Evolutionary conservation across 2,797 vertebrate species (phyloP).

Genomic region (Neosilurus mollespiculum): DNA sequence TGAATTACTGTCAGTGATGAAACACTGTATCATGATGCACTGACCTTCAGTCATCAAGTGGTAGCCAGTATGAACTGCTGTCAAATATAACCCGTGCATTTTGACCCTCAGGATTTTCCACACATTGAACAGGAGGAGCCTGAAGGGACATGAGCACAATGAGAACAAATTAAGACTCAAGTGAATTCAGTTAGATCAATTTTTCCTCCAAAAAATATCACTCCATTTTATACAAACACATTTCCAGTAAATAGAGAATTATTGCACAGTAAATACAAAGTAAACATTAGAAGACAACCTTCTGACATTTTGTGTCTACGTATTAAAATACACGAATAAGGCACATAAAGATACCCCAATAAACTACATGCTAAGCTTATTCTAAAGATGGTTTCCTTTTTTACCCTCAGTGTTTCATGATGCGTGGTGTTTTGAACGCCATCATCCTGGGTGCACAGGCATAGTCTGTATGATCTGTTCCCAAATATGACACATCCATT

Average conservation of each 20-base stretch:
- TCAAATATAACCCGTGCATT: not conserved
- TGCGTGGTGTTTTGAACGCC: not conserved
- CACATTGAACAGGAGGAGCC: not conserved
- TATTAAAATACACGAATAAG: not conserved
- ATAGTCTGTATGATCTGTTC: not conserved
- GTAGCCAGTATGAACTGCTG: not conserved
- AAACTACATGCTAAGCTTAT: not conserved
- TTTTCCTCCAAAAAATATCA: not conserved
- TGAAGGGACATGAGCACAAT: not conserved
- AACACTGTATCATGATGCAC: not conserved
- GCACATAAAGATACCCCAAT: not conserved
- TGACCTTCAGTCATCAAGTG: not conserved
- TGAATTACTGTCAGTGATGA: not conserved
- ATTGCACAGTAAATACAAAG: not conserved
- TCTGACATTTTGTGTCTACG: not conserved
- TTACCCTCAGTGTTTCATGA: not conserved
- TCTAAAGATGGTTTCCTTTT: not conserved
- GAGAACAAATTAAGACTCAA: not conserved
- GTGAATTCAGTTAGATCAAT: not conserved
- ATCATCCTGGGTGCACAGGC: rapidly evolving
- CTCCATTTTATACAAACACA: not conserved
- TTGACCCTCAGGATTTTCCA: constrained; percentile 1
- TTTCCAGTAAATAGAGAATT: too few species aligned
- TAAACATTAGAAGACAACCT: not conserved
- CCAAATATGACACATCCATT: not conserved